These are phyloP conservation scores for Operophtera brumata DNA, from an alignment of 2,888 invertebrate species.

Conservation along the genomic window DNA sequence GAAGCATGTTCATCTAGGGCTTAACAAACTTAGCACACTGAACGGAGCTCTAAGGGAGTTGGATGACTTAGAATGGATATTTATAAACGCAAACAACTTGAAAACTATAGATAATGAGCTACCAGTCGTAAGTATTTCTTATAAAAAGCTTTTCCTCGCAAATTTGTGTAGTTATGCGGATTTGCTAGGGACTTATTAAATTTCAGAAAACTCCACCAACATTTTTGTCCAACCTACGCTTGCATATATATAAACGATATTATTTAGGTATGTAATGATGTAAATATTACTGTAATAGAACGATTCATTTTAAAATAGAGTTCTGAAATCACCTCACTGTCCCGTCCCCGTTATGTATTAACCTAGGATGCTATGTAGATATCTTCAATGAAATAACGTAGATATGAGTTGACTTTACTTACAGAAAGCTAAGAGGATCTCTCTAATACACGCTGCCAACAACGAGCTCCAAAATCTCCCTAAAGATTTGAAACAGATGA, in stretches of 20 bases:
- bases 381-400: too few species aligned
- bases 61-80: conserved; percentile 87
- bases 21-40: conserved; percentile 85
- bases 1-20: conserved; percentile 86
- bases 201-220: too few species aligned
- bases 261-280: too few species aligned
- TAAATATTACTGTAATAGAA: not conserved
- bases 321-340: not conserved
- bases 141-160: too few species aligned
- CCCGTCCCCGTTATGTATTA: not conserved
- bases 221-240: too few species aligned
- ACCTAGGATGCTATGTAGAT: not conserved
- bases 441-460: conserved; percentile 86
- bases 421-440: conserved; percentile 82
- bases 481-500: conserved; percentile 84
- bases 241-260: too few species aligned
- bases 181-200: too few species aligned
- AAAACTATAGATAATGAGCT: conserved; percentile 88
- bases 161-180: too few species aligned
- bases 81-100: conserved; percentile 88
- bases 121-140: conserved; percentile 78
- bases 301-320: not conserved
- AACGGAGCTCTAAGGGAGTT: conserved; percentile 90
- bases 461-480: conserved; percentile 87
- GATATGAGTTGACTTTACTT: conserved; percentile 8